Conservation (phyloP, 2,113 vertebrate genomes). For the Morone saxatilis region DNA sequence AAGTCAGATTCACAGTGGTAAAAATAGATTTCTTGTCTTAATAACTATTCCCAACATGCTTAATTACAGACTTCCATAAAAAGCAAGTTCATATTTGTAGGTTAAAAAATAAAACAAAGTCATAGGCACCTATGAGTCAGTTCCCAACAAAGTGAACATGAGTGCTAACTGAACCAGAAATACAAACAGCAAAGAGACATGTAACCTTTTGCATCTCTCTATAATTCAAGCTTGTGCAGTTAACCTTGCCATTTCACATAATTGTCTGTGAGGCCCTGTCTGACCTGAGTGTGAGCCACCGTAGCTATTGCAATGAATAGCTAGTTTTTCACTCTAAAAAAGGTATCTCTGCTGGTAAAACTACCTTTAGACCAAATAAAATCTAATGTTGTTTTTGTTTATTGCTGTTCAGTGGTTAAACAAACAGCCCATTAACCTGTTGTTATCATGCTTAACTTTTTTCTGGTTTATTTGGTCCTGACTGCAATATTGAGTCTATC, state of each 20-base stretch:
- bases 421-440: background rate
- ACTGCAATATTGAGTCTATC: constrained; percentile 8
- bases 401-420: background rate
- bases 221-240: background rate
- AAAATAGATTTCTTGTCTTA: background rate
- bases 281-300: background rate
- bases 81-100: background rate
- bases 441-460: background rate
- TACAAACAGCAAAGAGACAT: background rate
- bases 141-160: background rate
- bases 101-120: background rate
- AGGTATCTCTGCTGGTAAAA: background rate
- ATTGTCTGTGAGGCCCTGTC: background rate
- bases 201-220: constrained; percentile 10
- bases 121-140: background rate
- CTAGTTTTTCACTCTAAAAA: background rate
- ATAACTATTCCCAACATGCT: too few relatives aligned
- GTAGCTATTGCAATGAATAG: background rate
- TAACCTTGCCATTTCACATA: constrained; percentile 11
- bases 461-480: constrained; percentile 25
- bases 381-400: background rate
- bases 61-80: background rate
- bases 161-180: background rate
- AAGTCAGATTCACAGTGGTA: too few relatives aligned
- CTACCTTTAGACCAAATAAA: background rate